Conservation (phyloP, 1,140 invertebrate genomes). For the Hestina assimilis region DNA sequence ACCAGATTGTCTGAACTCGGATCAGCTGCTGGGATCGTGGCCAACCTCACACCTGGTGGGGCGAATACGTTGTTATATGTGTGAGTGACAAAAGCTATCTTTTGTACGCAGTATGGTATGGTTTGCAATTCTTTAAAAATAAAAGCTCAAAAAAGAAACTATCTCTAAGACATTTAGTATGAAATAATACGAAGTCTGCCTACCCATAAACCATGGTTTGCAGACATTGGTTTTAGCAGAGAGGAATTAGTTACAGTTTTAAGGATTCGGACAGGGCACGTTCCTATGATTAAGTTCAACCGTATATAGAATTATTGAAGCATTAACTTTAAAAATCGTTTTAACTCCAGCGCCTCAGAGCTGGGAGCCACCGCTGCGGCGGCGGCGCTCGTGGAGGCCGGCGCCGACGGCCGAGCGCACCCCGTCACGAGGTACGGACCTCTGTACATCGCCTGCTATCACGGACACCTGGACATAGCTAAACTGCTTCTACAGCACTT, state of each 20-base stretch:
- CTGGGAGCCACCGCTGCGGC: slow-evolving; percentile 90
- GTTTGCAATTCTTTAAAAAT: no score
- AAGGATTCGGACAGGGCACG: no score
- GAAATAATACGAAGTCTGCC: no score
- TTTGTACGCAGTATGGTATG: background rate
- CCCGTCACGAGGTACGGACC: slow-evolving; percentile 95
- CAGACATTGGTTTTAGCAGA: no score
- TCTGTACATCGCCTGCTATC: slow-evolving; percentile 93
- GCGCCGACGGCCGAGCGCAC: slow-evolving; percentile 92
- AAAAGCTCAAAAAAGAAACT: no score
- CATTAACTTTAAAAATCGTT: background rate
- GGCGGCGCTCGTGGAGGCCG: slow-evolving; percentile 86
- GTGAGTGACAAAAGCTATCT: slow-evolving; percentile 77
- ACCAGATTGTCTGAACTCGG: slow-evolving; percentile 83
- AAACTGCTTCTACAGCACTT: slow-evolving; percentile 86
- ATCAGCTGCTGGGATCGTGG: slow-evolving; percentile 83
- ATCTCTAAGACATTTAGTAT: no score
- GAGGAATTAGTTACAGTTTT: no score
- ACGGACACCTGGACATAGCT: slow-evolving; percentile 90
- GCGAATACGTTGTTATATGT: slow-evolving; percentile 92
- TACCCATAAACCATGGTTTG: no score
- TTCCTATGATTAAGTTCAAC: no score
- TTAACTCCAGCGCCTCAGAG: slow-evolving; percentile 85
- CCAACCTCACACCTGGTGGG: slow-evolving; percentile 92
- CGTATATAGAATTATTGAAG: no score